These are phyloP conservation scores for Ctenomys sociabilis DNA, from an alignment of 2,113 vertebrate genomes.

Conservation along the genomic window DNA sequence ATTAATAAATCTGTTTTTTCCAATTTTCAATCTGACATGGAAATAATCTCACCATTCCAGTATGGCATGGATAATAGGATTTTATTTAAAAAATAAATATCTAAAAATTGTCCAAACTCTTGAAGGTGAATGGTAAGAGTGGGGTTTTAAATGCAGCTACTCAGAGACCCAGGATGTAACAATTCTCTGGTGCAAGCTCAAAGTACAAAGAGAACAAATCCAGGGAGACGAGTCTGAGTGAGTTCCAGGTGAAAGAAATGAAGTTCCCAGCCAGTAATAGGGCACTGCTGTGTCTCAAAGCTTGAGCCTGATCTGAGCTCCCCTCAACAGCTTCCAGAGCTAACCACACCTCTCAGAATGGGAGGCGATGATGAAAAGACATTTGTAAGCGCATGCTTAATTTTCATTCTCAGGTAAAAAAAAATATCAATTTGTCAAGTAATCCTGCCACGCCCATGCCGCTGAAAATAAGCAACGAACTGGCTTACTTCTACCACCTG, in stretches of 20 bases:
- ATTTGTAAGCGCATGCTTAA: not conserved
- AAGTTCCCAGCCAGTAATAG: not conserved
- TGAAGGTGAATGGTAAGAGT: not conserved
- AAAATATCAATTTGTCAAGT: constrained; percentile 42
- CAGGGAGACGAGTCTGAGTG: not conserved
- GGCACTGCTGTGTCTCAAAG: not conserved
- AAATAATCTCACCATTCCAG: too few relatives aligned
- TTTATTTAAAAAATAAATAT: constrained; percentile 31
- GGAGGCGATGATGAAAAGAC: not conserved
- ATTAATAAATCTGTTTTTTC: too few relatives aligned
- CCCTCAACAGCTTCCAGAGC: constrained; percentile 20
- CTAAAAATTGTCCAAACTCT: not conserved
- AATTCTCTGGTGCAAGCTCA: not conserved
- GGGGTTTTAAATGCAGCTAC: not conserved
- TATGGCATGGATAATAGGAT: not conserved
- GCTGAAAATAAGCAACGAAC: constrained; percentile 26
- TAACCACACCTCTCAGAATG: not conserved
- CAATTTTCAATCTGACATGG: too few relatives aligned
- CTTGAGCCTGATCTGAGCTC: not conserved
- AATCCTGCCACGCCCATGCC: not conserved
- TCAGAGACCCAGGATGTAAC: not conserved
- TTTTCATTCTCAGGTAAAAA: constrained; percentile 31
- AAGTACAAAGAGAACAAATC: not conserved
- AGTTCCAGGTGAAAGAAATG: not conserved
- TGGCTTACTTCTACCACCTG: constrained; percentile 18